Conservation (phyloP, 2,888 invertebrate genomes). For the Oligia latruncula region DNA sequence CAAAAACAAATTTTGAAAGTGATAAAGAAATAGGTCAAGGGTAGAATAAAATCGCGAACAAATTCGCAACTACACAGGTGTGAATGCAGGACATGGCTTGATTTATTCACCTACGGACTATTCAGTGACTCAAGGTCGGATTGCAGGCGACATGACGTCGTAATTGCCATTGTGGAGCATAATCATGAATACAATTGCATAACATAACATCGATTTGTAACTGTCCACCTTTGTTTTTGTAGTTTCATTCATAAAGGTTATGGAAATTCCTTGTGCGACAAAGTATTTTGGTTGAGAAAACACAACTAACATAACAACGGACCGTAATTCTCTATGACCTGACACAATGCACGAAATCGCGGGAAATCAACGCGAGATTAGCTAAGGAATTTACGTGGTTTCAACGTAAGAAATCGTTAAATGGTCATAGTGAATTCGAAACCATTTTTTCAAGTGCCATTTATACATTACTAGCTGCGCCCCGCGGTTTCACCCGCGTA, state of each 20-base stretch:
- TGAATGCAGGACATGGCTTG: constrained; percentile 44
- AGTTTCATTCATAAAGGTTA: constrained; percentile 54
- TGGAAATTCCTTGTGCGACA: background rate
- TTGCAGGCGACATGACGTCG: constrained; percentile 57
- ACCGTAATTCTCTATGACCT: too few relatives aligned
- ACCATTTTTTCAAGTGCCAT: too few relatives aligned
- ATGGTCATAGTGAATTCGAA: too few relatives aligned
- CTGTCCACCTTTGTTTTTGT: constrained; percentile 29
- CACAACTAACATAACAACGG: background rate
- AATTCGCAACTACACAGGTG: constrained; percentile 32
- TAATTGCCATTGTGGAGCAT: constrained; percentile 51
- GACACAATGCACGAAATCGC: too few relatives aligned
- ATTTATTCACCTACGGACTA: constrained; percentile 55
- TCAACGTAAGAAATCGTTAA: too few relatives aligned
- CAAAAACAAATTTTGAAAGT: background rate
- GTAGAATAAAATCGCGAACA: constrained; percentile 13
- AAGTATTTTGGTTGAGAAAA: constrained; percentile 7
- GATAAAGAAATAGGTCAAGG: constrained; percentile 29
- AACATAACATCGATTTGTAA: constrained; percentile 50
- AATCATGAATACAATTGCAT: constrained; percentile 54
- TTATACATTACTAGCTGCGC: too few relatives aligned
- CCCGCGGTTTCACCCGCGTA: too few relatives aligned
- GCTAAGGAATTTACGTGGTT: too few relatives aligned
- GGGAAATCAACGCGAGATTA: too few relatives aligned
- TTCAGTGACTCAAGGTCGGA: constrained; percentile 69